These are phyloP conservation scores for Virgularia gustaviana DNA, from an alignment of 92 coral and sea anemone genomes.

Conservation along the genomic window DNA sequence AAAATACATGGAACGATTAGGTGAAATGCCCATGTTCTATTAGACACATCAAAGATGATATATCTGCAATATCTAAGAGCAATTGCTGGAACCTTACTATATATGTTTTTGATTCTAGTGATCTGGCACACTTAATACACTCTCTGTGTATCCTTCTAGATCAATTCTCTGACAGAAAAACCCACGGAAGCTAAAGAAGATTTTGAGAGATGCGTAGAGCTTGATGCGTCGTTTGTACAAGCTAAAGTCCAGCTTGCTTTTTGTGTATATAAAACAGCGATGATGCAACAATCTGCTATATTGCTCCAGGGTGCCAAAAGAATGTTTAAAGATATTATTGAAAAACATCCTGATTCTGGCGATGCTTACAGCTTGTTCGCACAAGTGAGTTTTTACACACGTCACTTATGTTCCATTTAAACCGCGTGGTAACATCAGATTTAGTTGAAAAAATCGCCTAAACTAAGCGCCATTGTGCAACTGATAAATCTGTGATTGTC, in stretches of 20 bases:
- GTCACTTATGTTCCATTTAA: no score
- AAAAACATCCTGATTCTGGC: constrained; percentile 64
- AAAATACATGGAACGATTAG: no score
- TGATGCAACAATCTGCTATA: constrained; percentile 71
- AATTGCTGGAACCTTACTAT: no score
- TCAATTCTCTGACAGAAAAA: constrained; percentile 79
- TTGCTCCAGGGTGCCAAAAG: constrained; percentile 79
- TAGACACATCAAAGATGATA: no score
- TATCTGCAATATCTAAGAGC: no score
- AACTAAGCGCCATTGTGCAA: no score
- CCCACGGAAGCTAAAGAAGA: constrained; percentile 79
- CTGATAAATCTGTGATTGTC: no score
- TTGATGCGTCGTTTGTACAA: constrained; percentile 74
- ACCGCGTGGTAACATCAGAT: no score
- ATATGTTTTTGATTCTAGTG: no score
- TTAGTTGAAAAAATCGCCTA: no score
- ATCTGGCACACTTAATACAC: background rate
- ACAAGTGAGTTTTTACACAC: no score
- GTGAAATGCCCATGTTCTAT: no score
- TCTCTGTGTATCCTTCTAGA: constrained; percentile 44
- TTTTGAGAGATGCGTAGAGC: constrained; percentile 77
- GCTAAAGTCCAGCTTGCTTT: constrained; percentile 92
- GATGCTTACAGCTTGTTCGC: constrained; percentile 93
- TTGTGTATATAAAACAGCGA: constrained; percentile 89
- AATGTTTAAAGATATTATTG: constrained; percentile 70